Percentiles rank a stretch among this genome's conserved stretches.
These are phyloP conservation scores for Mystacornis crossleyi DNA, from an alignment of 2,113 vertebrate species.

Conservation along the genomic window DNA sequence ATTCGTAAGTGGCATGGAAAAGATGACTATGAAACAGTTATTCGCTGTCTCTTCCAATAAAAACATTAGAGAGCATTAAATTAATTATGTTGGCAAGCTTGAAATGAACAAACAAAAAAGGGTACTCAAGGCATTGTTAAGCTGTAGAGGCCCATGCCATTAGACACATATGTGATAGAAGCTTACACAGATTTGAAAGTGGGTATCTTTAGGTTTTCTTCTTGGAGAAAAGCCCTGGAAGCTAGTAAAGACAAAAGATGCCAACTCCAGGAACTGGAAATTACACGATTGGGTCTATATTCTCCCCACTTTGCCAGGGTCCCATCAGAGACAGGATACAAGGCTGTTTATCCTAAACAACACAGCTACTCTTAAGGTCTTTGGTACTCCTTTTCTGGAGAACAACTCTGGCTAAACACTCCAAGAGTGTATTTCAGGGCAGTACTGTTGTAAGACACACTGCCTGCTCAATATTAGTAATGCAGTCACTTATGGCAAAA, in stretches of 20 bases:
- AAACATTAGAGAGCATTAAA: background rate
- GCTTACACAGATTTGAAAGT: background rate
- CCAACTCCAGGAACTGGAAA: background rate
- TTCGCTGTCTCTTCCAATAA: background rate
- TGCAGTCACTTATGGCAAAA: background rate
- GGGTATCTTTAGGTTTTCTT: background rate
- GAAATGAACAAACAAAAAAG: background rate
- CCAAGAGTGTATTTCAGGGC: background rate
- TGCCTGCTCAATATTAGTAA: background rate
- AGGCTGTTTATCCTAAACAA: background rate
- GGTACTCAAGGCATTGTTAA: background rate
- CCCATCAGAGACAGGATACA: rapidly evolving
- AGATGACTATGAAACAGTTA: background rate
- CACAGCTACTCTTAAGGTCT: background rate
- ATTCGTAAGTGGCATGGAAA: background rate
- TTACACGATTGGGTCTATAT: background rate
- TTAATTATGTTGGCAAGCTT: background rate
- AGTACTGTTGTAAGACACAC: background rate
- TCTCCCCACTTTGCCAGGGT: background rate
- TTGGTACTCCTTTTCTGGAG: background rate
- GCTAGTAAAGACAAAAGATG: background rate
- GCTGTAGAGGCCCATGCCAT: background rate
- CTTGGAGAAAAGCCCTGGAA: background rate
- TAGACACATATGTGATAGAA: background rate
- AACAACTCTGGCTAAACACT: background rate